Evolutionary conservation across 2,888 invertebrate species (phyloP), one percentile per base, ranked within the genome.

Genomic region (Ectemnius continuus): DNA sequence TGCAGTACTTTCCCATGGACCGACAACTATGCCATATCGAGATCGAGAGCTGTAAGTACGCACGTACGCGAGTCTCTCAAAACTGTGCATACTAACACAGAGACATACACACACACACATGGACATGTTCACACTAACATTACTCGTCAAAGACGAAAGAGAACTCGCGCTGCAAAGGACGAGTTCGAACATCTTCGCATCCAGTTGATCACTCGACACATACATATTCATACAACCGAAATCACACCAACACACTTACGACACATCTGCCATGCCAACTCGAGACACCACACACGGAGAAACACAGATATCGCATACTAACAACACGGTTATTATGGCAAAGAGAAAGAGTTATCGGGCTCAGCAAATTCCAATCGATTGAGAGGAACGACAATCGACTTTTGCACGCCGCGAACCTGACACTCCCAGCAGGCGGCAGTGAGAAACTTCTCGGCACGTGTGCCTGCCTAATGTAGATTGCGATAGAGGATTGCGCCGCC

Each of bases 41-140:
- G 93, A 97, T 98, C 88, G 98, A 98, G 94, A 98, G 98, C 94
- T 98, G 98, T 98, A 96, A 97, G 98, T 97, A 95, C 91, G 89
- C 90, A 81, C 73, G 74, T 70, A 63, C 75, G 81, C 65, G 76
- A 73, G 89, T 75, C 71, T 78, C 72, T 62, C 68, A 64, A 48
- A 26, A 73, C 79, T 36, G 66, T 70, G 61, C 61, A 64, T 61
- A 70, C 69, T 48, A 58, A 79, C 64, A 76, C 45, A 46, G 45
- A 62, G 47, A 73, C 77, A 74, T 45, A 57, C 45, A 67, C 18
- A 59, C 28, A 73, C 61, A 70, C 47, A 61, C 36, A 64, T 59
- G 45, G 61, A 58, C 61, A 13, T 14, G 16, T 2, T 4, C 47
- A 47, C 47, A 47, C 47, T 2, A 6, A 47, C n/a, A n/a, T 47